Conservation (phyloP, 64 coral and sea anemone species). For the Trachythela sp. region DNA sequence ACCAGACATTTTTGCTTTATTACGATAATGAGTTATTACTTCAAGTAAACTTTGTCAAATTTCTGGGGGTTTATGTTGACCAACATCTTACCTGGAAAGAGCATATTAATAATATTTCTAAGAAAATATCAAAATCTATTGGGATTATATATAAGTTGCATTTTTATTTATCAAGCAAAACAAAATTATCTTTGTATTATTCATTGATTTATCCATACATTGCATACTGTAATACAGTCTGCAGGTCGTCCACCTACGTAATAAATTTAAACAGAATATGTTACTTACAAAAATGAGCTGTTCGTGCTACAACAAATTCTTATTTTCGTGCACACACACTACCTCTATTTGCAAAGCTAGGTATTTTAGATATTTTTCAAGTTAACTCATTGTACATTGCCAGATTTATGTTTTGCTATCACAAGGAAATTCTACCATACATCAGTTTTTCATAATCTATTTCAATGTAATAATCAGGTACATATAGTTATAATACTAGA, state of each 20-base stretch:
- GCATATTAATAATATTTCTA: conserved; percentile 23
- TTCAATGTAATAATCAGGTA: background rate
- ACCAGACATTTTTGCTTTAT: background rate
- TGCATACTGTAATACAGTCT: background rate
- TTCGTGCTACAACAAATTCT: background rate
- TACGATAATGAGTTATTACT: background rate
- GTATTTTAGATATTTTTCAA: background rate
- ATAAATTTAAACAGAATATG: background rate
- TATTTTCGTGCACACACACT: background rate
- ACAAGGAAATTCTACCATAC: background rate
- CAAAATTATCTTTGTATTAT: background rate
- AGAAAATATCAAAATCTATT: conserved; percentile 25
- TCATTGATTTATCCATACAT: background rate
- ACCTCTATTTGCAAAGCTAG: background rate
- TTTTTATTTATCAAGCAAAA: conserved; percentile 1
- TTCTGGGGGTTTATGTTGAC: background rate
- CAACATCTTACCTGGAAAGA: background rate
- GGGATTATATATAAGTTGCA: conserved; percentile 23
- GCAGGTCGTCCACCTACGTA: background rate
- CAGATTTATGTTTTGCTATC: background rate
- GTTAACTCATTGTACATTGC: background rate
- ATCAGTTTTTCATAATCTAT: background rate
- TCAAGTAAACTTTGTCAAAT: background rate
- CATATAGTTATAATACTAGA: background rate
- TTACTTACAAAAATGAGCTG: background rate